Percentiles rank a stretch among this genome's conserved stretches.
Conservation (phyloP, 2,797 vertebrate species). For the Limosa lapponica region DNA sequence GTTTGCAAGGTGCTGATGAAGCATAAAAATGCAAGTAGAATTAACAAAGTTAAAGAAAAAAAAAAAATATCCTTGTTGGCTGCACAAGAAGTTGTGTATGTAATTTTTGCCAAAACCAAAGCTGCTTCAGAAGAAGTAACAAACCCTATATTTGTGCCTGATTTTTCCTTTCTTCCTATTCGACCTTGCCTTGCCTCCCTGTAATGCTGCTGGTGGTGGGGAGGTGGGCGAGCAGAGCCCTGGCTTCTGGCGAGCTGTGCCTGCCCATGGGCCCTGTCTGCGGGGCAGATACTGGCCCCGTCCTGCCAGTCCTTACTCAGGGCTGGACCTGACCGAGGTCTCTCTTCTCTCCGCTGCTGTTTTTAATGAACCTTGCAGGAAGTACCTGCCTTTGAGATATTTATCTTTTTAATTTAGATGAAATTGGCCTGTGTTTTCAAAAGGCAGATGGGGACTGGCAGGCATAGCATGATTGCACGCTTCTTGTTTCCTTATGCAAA, state of each 20-base stretch:
- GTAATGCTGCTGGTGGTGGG: background rate
- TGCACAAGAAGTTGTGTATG: background rate
- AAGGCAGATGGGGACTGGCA: background rate
- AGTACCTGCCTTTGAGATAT: background rate
- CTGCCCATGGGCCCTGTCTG: background rate
- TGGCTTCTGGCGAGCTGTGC: background rate
- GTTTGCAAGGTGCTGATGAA: background rate
- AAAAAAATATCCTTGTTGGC: background rate
- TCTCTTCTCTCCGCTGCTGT: background rate
- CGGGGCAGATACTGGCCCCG: rapidly evolving
- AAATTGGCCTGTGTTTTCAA: background rate
- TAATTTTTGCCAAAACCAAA: background rate
- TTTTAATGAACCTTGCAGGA: background rate
- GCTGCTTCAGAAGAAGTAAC: background rate
- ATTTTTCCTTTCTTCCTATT: rapidly evolving
- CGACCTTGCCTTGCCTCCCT: background rate
- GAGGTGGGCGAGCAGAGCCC: background rate
- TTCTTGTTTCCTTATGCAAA: background rate
- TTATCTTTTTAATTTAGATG: background rate
- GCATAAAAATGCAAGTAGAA: background rate
- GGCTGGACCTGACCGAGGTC: background rate
- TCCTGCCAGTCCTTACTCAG: background rate
- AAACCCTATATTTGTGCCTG: background rate
- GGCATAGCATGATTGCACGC: background rate
- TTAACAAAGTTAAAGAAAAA: background rate